phyloP scores from a whole-genome alignment of 1,140 invertebrate species.

The Lordiphosa collinella region DNA sequence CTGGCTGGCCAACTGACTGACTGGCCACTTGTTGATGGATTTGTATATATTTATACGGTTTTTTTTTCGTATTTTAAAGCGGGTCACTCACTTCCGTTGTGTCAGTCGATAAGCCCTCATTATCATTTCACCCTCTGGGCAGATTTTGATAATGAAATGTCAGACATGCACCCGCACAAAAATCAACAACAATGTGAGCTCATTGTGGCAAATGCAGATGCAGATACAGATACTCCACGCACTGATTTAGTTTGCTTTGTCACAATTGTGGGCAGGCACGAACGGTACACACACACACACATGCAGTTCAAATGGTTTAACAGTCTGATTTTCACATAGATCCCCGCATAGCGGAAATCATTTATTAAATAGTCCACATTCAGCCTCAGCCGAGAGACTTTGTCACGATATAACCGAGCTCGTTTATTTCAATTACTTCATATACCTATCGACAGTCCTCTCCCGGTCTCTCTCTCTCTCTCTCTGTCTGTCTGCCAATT shows the following conservation, averaged over 20 bases:
- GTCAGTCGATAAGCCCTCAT: conserved; percentile 62
- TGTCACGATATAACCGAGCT: conserved; percentile 25
- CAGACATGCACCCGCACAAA: conserved; percentile 69
- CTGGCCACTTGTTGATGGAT: conserved; percentile 70
- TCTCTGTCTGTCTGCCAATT: conserved; percentile 57
- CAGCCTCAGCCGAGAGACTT: not conserved
- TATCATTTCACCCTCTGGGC: conserved; percentile 51
- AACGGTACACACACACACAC: conserved; percentile 33
- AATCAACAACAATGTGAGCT: conserved; percentile 58
- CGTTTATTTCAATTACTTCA: conserved; percentile 75
- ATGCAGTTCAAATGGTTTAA: conserved; percentile 46
- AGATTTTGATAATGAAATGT: conserved; percentile 69
- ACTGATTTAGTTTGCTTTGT: conserved; percentile 63
- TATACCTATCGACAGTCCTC: conserved; percentile 24
- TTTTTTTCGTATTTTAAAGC: conserved; percentile 6
- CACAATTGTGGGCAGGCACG: conserved; percentile 62
- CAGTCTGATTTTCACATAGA: conserved; percentile 32
- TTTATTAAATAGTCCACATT: conserved; percentile 68
- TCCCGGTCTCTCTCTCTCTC: not conserved
- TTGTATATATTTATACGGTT: conserved; percentile 49
- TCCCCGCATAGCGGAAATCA: conserved; percentile 57
- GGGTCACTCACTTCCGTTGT: conserved; percentile 23
- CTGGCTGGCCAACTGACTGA: conserved; percentile 6
- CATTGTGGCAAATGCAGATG: conserved; percentile 58
- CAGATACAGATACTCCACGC: conserved; percentile 59